phyloP scores from a whole-genome alignment of 2,113 vertebrate species.

The Cottus gobio region DNA sequence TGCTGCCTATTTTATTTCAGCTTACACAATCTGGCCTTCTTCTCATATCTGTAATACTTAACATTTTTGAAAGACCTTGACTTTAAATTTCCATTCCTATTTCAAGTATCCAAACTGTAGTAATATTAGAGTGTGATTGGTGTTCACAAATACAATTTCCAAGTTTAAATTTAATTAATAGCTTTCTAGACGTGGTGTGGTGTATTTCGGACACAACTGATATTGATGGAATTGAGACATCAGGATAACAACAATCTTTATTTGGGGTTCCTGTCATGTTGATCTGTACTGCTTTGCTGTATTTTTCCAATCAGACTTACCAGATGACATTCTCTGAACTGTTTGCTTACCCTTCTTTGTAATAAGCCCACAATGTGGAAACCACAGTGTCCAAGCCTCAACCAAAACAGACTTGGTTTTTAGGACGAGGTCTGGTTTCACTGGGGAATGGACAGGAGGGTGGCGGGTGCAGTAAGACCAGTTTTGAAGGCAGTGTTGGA shows the following conservation, averaged over 20 bases:
- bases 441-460: slow-evolving; percentile 26
- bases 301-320: slow-evolving; percentile 52
- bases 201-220: slow-evolving; percentile 3
- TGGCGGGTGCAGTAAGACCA: slow-evolving; percentile 5
- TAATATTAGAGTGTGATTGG: slow-evolving; percentile 12
- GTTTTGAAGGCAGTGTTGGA: slow-evolving; percentile 14
- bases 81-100: slow-evolving; percentile 49
- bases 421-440: slow-evolving; percentile 48
- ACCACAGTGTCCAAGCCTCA: slow-evolving; percentile 63
- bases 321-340: slow-evolving; percentile 60
- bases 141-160: slow-evolving; percentile 14
- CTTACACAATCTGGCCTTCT: slow-evolving; percentile 59
- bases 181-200: neutral
- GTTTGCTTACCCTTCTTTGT: slow-evolving; percentile 71
- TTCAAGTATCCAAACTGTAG: slow-evolving; percentile 23
- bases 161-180: slow-evolving; percentile 8
- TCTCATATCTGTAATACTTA: slow-evolving; percentile 69
- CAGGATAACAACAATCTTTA: slow-evolving; percentile 10
- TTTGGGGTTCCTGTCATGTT: slow-evolving; percentile 28
- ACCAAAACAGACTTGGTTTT: slow-evolving; percentile 69
- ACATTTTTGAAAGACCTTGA: slow-evolving; percentile 53
- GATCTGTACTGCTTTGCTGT: slow-evolving; percentile 32
- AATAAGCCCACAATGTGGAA: slow-evolving; percentile 67
- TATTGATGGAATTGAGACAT: slow-evolving; percentile 12
- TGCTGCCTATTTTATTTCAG: slow-evolving; percentile 57